Percentiles rank a stretch among this genome's conserved stretches.
phyloP scores from a whole-genome alignment of 2,888 invertebrate genomes.

The Eilema depressum region DNA sequence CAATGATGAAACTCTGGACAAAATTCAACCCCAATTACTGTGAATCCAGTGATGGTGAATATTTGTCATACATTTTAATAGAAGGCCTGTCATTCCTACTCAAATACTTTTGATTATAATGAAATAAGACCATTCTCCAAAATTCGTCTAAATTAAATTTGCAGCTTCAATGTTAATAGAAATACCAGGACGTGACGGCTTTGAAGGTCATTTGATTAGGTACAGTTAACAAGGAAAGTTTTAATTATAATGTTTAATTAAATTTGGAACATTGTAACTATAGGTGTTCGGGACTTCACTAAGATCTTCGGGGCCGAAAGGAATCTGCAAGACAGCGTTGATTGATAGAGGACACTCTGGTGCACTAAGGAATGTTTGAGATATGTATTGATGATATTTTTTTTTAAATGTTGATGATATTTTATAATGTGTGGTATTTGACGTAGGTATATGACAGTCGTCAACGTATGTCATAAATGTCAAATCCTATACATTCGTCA shows the following conservation, averaged over 20 bases:
- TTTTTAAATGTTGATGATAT: too few species aligned
- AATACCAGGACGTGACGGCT: background rate
- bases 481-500: too few species aligned
- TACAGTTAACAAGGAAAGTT: background rate
- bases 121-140: background rate
- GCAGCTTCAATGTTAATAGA: background rate
- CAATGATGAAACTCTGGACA: conserved; percentile 46
- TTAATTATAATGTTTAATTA: background rate
- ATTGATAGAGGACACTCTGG: too few species aligned
- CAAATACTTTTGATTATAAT: conserved; percentile 4
- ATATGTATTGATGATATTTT: too few species aligned
- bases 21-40: background rate
- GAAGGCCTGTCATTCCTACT: background rate
- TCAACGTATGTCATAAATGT: too few species aligned
- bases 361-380: too few species aligned
- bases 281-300: background rate
- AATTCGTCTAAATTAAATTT: conserved; percentile 3
- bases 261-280: background rate
- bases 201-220: conserved; percentile 1
- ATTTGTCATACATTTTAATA: background rate
- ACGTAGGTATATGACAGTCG: too few species aligned
- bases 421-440: too few species aligned
- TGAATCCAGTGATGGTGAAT: background rate
- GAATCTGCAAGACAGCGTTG: too few species aligned
- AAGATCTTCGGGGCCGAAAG: too few species aligned